Evolutionary conservation across 2,888 invertebrate species (phyloP), one percentile per base, ranked within the genome.

Genomic region (Geophilus truncorum): DNA sequence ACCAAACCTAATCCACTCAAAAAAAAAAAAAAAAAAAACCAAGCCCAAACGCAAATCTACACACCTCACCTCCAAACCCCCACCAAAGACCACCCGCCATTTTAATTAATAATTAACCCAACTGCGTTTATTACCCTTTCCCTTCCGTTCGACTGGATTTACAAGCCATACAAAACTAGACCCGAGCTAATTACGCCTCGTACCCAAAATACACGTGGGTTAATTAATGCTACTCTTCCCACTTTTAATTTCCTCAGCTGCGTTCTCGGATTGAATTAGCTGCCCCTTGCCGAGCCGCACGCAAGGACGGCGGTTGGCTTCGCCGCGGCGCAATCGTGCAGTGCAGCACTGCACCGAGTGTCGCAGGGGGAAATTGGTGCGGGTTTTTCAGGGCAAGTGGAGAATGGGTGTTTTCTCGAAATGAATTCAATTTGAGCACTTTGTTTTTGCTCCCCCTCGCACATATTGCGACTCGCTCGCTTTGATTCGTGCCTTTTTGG

Each of bases 201-300:
- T 18, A 57, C 18, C n/a, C 18, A 57, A 57, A 57, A 57, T 57
- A 57, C 57, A 57, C 23, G 15, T 7, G n/a, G 57, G 57, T 57
- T 57, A 57, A 57, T 57, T 57, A 57, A 57, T 57, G 57, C 57
- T 57, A 57, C 57, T n/a, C 57, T 57, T 57, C 57, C 57, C 57
- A 57, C 57, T 57, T 57, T 57, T 57, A 57, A 57, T 57, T 57
- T 57, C 57, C 57, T 57, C n/a, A 57, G 57, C 57, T 57, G 18
- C 57, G 18, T 57, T 18, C 57, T 7, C 57, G 57, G 57, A 57
- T 57, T 23, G 57, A 57, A 57, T 57, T 57, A 57, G 57, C n/a
- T n/a, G n/a, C n/a, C 21, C 57, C 9, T 9, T 57, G 21, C 57
- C 57, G 2, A 57, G 18, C 1, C 36, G 1, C 12, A 40, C 12